Conservation (phyloP, 2,797 vertebrate species). For the Bradypus variegatus region DNA sequence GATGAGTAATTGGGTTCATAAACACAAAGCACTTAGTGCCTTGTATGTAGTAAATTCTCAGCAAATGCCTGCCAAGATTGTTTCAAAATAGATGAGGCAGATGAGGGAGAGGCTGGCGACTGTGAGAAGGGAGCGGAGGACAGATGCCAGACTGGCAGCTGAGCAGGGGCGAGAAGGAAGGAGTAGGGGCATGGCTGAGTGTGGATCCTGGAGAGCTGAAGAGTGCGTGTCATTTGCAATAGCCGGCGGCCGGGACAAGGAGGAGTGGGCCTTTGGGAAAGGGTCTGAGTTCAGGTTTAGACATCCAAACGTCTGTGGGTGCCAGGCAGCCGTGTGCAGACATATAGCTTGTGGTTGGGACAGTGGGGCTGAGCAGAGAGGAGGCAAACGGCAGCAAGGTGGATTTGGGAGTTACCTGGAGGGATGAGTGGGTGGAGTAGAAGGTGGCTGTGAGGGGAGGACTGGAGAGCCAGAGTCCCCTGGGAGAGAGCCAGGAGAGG, state of each 20-base stretch:
- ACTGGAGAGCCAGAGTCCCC: not conserved
- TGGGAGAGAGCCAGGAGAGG: not conserved
- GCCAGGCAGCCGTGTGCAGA: slow-evolving; percentile 12
- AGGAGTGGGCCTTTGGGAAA: not conserved
- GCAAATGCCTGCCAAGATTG: slow-evolving; percentile 8
- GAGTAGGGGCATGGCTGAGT: too few species aligned
- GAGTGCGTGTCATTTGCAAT: not conserved
- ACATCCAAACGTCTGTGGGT: not conserved
- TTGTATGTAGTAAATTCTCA: not conserved
- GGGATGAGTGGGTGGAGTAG: not conserved
- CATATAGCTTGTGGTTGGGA: not conserved
- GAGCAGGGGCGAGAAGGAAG: not conserved
- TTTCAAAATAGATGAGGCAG: not conserved
- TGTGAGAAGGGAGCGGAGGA: not conserved
- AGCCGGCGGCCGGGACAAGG: not conserved
- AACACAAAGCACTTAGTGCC: not conserved
- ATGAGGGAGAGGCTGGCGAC: not conserved
- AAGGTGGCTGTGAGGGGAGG: not conserved
- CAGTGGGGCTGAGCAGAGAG: not conserved
- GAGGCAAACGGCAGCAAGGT: not conserved
- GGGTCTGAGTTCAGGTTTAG: not conserved
- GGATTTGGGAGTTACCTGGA: not conserved
- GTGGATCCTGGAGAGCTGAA: too few species aligned
- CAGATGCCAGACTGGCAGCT: not conserved
- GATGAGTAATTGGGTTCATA: not conserved